Evolutionary conservation across 2,888 invertebrate genomes (phyloP).

Genomic region (Actias luna): DNA sequence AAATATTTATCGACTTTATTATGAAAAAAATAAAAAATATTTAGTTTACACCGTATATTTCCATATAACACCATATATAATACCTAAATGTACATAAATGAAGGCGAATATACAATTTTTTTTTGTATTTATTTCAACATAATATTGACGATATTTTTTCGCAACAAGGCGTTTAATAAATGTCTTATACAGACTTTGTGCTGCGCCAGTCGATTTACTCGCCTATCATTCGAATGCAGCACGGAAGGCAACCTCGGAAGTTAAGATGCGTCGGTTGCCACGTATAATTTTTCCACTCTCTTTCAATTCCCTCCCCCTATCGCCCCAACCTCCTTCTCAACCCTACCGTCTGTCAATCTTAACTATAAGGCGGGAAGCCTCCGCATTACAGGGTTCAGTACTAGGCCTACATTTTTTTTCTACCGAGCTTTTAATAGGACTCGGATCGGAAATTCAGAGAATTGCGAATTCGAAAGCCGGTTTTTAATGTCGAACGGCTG

Average conservation of each 20-base stretch:
- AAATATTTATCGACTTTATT: too few relatives aligned
- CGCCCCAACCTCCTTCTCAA: constrained; percentile 56
- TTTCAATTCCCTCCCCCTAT: constrained; percentile 69
- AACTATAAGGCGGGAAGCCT: constrained; percentile 70
- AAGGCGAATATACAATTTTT: too few relatives aligned
- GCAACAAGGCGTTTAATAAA: not conserved
- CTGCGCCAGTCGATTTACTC: constrained; percentile 27
- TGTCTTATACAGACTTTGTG: not conserved
- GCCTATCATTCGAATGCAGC: constrained; percentile 42
- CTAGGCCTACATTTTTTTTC: constrained; percentile 59
- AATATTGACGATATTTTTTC: not conserved
- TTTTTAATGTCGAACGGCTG: constrained; percentile 29
- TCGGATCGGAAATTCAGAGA: constrained; percentile 51
- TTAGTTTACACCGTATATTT: too few relatives aligned
- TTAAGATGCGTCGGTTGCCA: constrained; percentile 79
- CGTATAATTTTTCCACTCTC: constrained; percentile 80
- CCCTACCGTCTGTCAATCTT: constrained; percentile 81
- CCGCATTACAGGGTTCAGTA: constrained; percentile 61
- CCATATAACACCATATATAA: too few relatives aligned
- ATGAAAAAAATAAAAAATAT: too few relatives aligned
- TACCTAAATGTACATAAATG: too few relatives aligned
- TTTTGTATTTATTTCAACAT: not conserved
- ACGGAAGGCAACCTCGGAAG: constrained; percentile 68
- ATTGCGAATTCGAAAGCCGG: constrained; percentile 59
- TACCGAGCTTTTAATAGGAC: constrained; percentile 66